Conservation (phyloP, 2,113 vertebrate species). For the Orycteropus afer region DNA sequence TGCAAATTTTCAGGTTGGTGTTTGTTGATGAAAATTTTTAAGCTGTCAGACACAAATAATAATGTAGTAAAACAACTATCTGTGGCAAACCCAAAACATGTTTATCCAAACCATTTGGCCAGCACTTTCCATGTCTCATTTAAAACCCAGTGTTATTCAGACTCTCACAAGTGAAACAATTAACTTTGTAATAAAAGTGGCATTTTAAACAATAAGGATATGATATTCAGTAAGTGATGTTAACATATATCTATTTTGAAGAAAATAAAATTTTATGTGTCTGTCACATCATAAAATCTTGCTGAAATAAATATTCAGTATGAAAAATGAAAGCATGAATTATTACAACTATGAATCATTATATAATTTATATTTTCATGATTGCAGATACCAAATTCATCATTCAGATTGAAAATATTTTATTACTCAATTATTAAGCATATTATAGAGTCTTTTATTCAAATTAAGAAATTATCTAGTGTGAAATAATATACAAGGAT, state of each 20-base stretch:
- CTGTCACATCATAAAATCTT: neutral
- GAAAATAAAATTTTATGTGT: constrained; percentile 15
- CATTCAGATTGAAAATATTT: neutral
- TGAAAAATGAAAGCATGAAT: neutral
- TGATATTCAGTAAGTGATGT: neutral
- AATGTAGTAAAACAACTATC: constrained; percentile 42
- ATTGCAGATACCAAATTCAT: neutral
- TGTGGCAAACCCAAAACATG: constrained; percentile 62
- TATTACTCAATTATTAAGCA: neutral
- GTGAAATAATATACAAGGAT: neutral
- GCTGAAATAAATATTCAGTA: constrained; percentile 12
- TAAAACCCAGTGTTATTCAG: constrained; percentile 47
- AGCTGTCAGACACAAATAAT: constrained; percentile 50
- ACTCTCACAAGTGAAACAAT: constrained; percentile 39
- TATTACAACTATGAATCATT: neutral
- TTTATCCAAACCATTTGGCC: constrained; percentile 55
- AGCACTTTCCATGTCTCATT: neutral
- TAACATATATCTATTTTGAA: constrained; percentile 1
- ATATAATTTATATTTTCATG: neutral
- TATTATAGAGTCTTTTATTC: neutral
- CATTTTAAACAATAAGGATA: constrained; percentile 9
- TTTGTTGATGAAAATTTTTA: constrained; percentile 59
- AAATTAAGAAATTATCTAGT: neutral
- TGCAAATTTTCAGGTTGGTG: constrained; percentile 45
- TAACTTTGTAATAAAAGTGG: constrained; percentile 11